These are phyloP conservation scores for Hippopotamus amphibius DNA, from an alignment of 2,113 vertebrate genomes.

Conservation along the genomic window DNA sequence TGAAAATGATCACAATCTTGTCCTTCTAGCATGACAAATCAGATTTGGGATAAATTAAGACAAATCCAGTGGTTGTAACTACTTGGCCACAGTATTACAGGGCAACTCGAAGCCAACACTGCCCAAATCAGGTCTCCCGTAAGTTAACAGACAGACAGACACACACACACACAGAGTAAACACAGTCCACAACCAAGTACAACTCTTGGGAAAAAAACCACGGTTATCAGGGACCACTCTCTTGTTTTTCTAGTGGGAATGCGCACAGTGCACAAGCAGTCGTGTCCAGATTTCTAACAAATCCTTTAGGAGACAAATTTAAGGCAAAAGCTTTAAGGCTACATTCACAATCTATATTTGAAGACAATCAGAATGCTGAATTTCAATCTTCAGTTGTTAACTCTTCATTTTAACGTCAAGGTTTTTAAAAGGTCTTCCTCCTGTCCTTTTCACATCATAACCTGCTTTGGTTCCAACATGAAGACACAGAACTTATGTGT, in stretches of 20 bases:
- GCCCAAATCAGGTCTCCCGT: not conserved
- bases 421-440: not conserved
- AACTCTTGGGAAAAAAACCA: not conserved
- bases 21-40: not conserved
- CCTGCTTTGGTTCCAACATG: not conserved
- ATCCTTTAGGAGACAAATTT: not conserved
- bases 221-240: not conserved
- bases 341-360: not conserved
- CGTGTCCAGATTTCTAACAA: not conserved
- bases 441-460: not conserved
- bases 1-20: not conserved
- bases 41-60: not conserved
- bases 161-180: not conserved
- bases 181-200: not conserved
- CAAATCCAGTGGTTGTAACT: not conserved
- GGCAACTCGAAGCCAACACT: not conserved
- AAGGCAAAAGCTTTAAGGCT: not conserved
- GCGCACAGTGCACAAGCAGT: rapidly evolving
- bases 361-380: not conserved
- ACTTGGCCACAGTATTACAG: not conserved
- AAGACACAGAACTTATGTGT: not conserved
- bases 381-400: not conserved
- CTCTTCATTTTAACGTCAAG: not conserved
- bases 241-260: not conserved
- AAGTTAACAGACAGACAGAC: not conserved